Evolutionary conservation across 2,797 vertebrate species (phyloP).

Genomic region (Dryobates pubescens): DNA sequence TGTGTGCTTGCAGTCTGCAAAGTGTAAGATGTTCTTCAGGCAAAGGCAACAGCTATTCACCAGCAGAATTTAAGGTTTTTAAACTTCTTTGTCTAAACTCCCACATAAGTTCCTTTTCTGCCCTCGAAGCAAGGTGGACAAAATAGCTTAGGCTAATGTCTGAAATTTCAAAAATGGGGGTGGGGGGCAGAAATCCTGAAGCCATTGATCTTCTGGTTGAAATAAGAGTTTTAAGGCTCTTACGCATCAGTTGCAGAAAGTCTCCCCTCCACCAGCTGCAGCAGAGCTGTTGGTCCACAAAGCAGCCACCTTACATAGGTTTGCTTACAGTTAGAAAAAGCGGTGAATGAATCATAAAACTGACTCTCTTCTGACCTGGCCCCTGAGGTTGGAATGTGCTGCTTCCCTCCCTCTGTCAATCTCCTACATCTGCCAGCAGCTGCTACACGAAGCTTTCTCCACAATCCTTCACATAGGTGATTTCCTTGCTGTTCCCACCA

Average conservation of each 20-base stretch:
- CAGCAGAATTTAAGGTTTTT: neutral
- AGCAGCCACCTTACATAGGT: neutral
- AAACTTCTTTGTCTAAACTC: neutral
- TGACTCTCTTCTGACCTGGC: neutral
- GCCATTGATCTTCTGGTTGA: neutral
- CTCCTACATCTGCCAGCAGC: neutral
- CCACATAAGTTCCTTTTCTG: neutral
- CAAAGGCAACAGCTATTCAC: neutral
- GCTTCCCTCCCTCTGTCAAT: neutral
- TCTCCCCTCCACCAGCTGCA: neutral
- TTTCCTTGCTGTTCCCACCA: fast-evolving
- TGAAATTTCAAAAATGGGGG: neutral
- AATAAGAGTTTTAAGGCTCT: neutral
- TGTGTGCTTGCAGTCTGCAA: neutral
- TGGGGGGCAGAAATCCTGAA: neutral
- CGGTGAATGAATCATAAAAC: neutral
- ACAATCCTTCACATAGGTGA: fast-evolving
- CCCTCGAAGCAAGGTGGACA: neutral
- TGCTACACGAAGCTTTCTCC: neutral
- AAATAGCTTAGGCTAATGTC: neutral
- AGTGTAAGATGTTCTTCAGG: neutral
- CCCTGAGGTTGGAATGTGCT: neutral
- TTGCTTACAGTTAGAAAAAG: neutral
- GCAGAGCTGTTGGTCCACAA: neutral
- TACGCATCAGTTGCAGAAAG: fast-evolving